These are phyloP conservation scores for Pentalonia nigronervosa DNA, from an alignment of 1,140 invertebrate genomes.

Conservation along the genomic window DNA sequence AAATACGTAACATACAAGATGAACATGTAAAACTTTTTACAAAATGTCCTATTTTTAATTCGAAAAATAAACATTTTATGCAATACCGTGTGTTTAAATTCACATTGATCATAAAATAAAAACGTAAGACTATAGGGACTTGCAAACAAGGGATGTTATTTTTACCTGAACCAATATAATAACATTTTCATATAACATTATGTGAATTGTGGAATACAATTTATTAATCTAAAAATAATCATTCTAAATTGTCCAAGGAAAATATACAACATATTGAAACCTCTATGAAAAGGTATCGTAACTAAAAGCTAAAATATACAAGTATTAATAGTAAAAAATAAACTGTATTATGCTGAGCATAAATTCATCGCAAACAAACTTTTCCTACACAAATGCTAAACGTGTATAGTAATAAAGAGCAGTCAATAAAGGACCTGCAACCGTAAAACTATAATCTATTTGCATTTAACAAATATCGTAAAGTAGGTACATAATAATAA, in stretches of 20 bases:
- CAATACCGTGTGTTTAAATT: neutral
- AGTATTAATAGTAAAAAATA: neutral
- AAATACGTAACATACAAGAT: neutral
- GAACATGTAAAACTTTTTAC: neutral
- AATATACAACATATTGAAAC: neutral
- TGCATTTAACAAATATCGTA: neutral
- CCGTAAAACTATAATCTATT: neutral
- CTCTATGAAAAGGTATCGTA: neutral
- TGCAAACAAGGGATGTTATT: neutral
- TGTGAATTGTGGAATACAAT: neutral
- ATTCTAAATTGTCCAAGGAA: neutral
- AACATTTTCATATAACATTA: neutral
- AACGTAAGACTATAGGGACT: neutral
- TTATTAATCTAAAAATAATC: neutral
- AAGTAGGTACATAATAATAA: neutral
- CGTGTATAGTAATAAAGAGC: neutral
- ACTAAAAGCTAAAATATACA: neutral
- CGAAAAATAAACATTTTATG: neutral
- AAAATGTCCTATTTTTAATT: neutral
- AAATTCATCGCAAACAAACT: conserved; percentile 5
- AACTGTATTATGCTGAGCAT: neutral
- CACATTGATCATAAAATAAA: neutral
- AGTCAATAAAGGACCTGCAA: neutral
- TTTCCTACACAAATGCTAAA: neutral
- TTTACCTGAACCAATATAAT: neutral